Percentiles rank a stretch among this genome's conserved stretches.
These are phyloP conservation scores for Drosophila littoralis DNA, from an alignment of 1,140 invertebrate genomes.

Conservation along the genomic window DNA sequence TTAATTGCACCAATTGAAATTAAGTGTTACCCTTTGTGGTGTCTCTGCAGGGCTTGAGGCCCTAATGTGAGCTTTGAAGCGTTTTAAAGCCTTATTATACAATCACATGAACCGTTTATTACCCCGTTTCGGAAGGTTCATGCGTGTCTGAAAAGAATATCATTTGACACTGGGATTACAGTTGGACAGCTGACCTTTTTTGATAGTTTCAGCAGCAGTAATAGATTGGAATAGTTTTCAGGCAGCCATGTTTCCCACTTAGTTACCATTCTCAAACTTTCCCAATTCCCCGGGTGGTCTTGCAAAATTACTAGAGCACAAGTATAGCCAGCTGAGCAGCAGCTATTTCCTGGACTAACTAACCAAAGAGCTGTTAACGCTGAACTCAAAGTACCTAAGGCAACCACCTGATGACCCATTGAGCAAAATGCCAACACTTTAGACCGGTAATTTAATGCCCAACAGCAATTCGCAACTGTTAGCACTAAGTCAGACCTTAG, in stretches of 20 bases:
- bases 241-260: background rate
- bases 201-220: slow-evolving; percentile 32
- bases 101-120: slow-evolving; percentile 60
- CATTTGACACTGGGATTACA: slow-evolving; percentile 30
- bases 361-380: slow-evolving; percentile 17
- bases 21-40: slow-evolving; percentile 71
- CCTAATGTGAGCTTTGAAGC: slow-evolving; percentile 26
- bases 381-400: slow-evolving; percentile 16
- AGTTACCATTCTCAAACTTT: slow-evolving; percentile 3
- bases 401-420: slow-evolving; percentile 43
- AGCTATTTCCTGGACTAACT: slow-evolving; percentile 19
- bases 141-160: slow-evolving; percentile 15
- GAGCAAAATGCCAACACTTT: slow-evolving; percentile 34
- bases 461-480: slow-evolving; percentile 4
- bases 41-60: slow-evolving; percentile 2
- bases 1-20: slow-evolving; percentile 81
- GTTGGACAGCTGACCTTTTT: slow-evolving; percentile 29
- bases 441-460: slow-evolving; percentile 32
- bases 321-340: background rate
- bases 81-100: slow-evolving; percentile 59
- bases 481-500: slow-evolving; percentile 9
- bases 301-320: slow-evolving; percentile 1
- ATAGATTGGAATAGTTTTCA: slow-evolving; percentile 37
- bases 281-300: background rate
- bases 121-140: slow-evolving; percentile 45